Conservation (phyloP, 2,888 invertebrate genomes). For the Cryptus viduatorius region DNA sequence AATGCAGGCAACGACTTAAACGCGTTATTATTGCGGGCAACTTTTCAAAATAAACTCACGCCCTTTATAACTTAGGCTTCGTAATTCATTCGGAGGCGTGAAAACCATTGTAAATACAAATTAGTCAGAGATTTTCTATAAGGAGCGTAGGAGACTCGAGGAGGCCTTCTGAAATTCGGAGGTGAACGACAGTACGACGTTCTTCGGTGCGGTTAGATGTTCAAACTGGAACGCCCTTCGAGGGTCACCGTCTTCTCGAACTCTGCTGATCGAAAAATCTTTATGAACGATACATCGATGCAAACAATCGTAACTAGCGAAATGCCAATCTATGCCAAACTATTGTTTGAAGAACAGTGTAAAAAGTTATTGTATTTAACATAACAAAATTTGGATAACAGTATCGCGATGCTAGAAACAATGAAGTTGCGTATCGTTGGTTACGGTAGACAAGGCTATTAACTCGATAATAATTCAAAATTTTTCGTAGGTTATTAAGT, state of each 20-base stretch:
- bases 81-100: slow-evolving; percentile 77
- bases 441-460: no score
- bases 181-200: slow-evolving; percentile 20
- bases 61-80: slow-evolving; percentile 45
- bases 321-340: not conserved
- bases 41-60: slow-evolving; percentile 26
- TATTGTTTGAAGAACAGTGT: not conserved
- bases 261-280: not conserved
- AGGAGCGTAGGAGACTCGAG: slow-evolving; percentile 75
- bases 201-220: slow-evolving; percentile 15
- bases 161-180: slow-evolving; percentile 70
- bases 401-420: no score
- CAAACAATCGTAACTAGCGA: not conserved
- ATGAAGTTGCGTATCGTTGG: no score
- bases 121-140: slow-evolving; percentile 82
- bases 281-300: not conserved
- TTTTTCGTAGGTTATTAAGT: slow-evolving; percentile 60
- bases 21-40: slow-evolving; percentile 42
- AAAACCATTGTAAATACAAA: slow-evolving; percentile 83
- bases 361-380: not conserved
- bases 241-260: not conserved
- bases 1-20: slow-evolving; percentile 36
- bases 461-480: slow-evolving; percentile 42
- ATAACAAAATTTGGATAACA: not conserved
- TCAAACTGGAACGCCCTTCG: slow-evolving; percentile 7